Evolutionary conservation across 2,797 vertebrate species (phyloP), one percentile per base, ranked within the genome.

Genomic region (Siniperca undulata): DNA sequence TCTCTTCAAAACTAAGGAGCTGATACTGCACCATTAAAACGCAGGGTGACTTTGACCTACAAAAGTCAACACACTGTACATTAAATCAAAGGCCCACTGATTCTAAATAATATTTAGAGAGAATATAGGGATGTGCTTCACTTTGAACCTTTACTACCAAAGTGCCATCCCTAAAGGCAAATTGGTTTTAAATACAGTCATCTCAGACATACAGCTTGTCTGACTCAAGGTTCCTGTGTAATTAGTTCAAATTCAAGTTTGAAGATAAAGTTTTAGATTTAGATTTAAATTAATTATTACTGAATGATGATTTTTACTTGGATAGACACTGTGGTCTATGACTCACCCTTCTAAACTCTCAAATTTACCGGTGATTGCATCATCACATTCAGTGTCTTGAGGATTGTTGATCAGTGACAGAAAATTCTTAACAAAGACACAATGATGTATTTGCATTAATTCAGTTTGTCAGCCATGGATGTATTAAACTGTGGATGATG

Each of bases 241-340:
- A 48, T 64, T 52, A 52, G 9, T 19, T n/a, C 3, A 36, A 56
- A 75, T 59, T 75, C 2, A 56, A 0, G n/a, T 70, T 52, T 71
- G 13, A 70, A 68, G 19, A 62, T 60, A 20, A 42, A 46, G 34
- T n/a, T 38, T 22, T 30, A 30, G 5, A 75, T 79, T 62, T 67
- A 53, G 30, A 30, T 30, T 30, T 30, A 30, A 30, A 68, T 72
- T 27, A 61, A 7, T 70, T 20, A 52, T 70, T 11, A 40, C 1
- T 66, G 6, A 75, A 34, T 30, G 1, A 30, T 61, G 13, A 27
- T 50, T 44, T 52, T n/a, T 24, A 56, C 52, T 67, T 78, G 20
- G 0, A 74, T 20, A 59, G 40, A 77, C 17, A 22, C 34, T 38
- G 44, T 12, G 16, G 6, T 17, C 17, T 71, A 22, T 80, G 40